Base-by-base conservation (phyloP, 2,888 invertebrate species). In the Galerucella pusilla region DNA sequence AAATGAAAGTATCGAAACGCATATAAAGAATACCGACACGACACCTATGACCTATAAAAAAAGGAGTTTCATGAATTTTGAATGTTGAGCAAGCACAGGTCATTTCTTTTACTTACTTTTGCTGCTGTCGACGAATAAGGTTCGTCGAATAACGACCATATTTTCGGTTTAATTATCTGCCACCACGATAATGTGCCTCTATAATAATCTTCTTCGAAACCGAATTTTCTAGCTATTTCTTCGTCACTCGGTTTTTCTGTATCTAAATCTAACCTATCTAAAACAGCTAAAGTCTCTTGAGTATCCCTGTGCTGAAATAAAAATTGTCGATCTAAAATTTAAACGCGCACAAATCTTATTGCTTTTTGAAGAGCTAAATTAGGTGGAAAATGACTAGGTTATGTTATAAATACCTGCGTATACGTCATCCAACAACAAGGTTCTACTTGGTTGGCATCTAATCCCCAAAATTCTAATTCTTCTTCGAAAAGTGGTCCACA, bases 371-470 rank as follows among this genome's bases (percentile, higher is more conserved):
- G 28, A 28, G 28, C 28, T 28, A 10, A 14, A 25, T 16, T 59
- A 16, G 25, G 11, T 11, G 1, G 25, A 20, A 2, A 7, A 16
- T 5, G 14, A 52, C 6, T 42, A 42, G 12, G 46, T n/a, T 5
- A 9, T 57, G 16, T 57, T 57, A 57, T 9, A 52, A 20, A 49
- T 86, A 96, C 96, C 95, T 94, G 93, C 76, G 96, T 96, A 85
- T 99, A 99, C 10, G 99, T 99, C 98, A 99, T 99, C 99, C 99
- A 99, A 89, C 99, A 99, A 89, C 99, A 99, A 6, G 99, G 99
- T 87, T 99, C 98, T 84, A 99, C 98, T 90, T 99, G 99, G 90
- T 99, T 99, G 54, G 99, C 96, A 87, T 99, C 99, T 81, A 99
- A 91, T 14, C 99, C 99, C 99, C 99, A 99, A 88, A 98, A 99